A percentile compares a stretch with the other conserved stretches of the same genome.
These are phyloP conservation scores for Leptoteleia sp. DNA, from an alignment of 1,140 invertebrate species.

Conservation along the genomic window DNA sequence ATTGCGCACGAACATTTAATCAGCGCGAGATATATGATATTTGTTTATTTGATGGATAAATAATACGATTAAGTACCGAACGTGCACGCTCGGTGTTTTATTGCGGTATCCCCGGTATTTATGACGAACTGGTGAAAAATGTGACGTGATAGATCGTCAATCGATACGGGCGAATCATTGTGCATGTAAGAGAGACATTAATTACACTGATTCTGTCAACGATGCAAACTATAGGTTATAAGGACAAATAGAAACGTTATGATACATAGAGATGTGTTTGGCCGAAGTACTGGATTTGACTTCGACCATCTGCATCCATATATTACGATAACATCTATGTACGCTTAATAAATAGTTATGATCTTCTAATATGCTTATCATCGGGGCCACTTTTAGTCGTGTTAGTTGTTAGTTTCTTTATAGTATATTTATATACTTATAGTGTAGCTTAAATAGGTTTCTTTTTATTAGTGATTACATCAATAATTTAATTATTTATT, in stretches of 20 bases:
- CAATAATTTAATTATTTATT: too few relatives aligned
- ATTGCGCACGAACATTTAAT: conserved; percentile 32
- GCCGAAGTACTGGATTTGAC: conserved; percentile 47
- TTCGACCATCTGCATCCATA: conserved; percentile 39
- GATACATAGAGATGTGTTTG: conserved; percentile 50
- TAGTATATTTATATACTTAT: too few relatives aligned
- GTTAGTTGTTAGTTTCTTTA: too few relatives aligned
- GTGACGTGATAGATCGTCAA: conserved; percentile 53
- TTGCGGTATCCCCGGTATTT: conserved; percentile 29
- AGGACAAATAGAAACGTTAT: conserved; percentile 63
- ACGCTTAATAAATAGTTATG: conserved; percentile 38
- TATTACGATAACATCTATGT: conserved; percentile 33
- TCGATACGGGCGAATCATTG: conserved; percentile 47
- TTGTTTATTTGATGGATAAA: conserved; percentile 32
- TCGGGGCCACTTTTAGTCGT: too few relatives aligned
- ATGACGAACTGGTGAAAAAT: conserved; percentile 45
- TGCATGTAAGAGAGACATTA: conserved; percentile 64
- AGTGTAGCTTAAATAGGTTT: too few relatives aligned
- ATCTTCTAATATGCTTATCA: conserved; percentile 22
- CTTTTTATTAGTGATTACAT: too few relatives aligned
- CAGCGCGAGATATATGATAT: conserved; percentile 7
- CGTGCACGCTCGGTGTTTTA: conserved; percentile 29
- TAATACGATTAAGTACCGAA: conserved; percentile 30
- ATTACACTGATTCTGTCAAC: conserved; percentile 60
- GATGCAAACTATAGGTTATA: conserved; percentile 47